A percentile compares a stretch with the other conserved stretches of the same genome.
Evolutionary conservation across 2,797 vertebrate genomes (phyloP).

Genomic region (Falco rusticolus): DNA sequence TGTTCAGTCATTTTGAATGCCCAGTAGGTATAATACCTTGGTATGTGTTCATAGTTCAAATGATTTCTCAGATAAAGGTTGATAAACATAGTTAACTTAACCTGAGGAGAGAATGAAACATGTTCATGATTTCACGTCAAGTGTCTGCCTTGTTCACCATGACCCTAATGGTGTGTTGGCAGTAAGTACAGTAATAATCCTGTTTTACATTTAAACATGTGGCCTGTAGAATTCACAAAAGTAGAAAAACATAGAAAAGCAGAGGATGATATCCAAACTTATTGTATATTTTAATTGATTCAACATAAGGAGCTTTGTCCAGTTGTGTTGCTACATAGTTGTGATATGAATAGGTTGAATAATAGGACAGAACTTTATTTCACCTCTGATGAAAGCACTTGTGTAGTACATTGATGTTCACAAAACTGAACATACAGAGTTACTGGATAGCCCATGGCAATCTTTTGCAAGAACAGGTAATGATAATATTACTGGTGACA

Average conservation of each 20-base stretch:
- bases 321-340: not conserved
- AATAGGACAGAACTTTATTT: not conserved
- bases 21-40: not conserved
- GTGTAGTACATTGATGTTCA: not conserved
- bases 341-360: not conserved
- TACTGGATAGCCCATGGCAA: not conserved
- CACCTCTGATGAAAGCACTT: not conserved
- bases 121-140: not conserved
- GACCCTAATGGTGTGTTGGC: not conserved
- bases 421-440: not conserved
- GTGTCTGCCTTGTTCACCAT: not conserved
- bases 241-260: not conserved
- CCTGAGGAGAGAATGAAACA: not conserved
- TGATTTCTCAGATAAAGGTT: not conserved
- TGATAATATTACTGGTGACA: not conserved
- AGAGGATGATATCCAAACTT: not conserved
- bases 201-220: not conserved
- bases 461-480: slow-evolving; percentile 14
- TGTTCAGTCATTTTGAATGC: not conserved
- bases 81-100: not conserved
- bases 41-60: not conserved
- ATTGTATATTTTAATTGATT: not conserved
- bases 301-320: not conserved
- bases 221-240: not conserved
- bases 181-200: not conserved